These are phyloP conservation scores for Sinodicranocentrus sp. DNA, from an alignment of 2,888 invertebrate species.

Conservation along the genomic window DNA sequence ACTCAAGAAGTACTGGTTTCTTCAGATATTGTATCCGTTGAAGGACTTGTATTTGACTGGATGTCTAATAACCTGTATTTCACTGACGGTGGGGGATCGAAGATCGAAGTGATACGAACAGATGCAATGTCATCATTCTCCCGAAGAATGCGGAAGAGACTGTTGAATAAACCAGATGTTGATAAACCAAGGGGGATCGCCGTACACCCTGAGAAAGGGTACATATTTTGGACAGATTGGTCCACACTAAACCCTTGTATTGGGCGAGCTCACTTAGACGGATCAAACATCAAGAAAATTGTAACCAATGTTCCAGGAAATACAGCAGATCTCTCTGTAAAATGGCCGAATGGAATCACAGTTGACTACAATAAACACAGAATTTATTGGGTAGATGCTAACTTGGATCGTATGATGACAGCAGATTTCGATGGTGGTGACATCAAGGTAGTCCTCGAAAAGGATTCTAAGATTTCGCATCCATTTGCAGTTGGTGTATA, in stretches of 20 bases:
- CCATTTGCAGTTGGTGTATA: constrained; percentile 92
- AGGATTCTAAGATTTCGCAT: constrained; percentile 82
- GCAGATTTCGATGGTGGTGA: constrained; percentile 85
- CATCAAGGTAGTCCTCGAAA: constrained; percentile 84
- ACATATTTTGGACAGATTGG: constrained; percentile 93
- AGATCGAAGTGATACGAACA: constrained; percentile 89
- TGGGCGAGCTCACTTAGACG: constrained; percentile 89
- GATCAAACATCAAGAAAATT: constrained; percentile 83
- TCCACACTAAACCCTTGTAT: constrained; percentile 87
- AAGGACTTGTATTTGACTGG: constrained; percentile 95
- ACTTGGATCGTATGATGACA: constrained; percentile 88
- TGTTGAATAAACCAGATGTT: constrained; percentile 84
- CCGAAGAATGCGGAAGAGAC: constrained; percentile 87
- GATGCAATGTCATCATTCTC: constrained; percentile 79
- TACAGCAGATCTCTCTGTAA: constrained; percentile 79
- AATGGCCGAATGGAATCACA: constrained; percentile 93
- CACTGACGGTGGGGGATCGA: constrained; percentile 85
- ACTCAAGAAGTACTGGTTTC: constrained; percentile 86
- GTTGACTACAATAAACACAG: constrained; percentile 88
- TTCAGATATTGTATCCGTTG: constrained; percentile 87
- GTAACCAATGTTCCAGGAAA: constrained; percentile 79
- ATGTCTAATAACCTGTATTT: constrained; percentile 91
- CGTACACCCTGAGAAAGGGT: constrained; percentile 89
- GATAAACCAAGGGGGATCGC: constrained; percentile 89
- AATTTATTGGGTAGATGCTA: constrained; percentile 93